These are phyloP conservation scores for Drosophila ananassae DNA, from an alignment of 1,140 invertebrate genomes.

Conservation along the genomic window DNA sequence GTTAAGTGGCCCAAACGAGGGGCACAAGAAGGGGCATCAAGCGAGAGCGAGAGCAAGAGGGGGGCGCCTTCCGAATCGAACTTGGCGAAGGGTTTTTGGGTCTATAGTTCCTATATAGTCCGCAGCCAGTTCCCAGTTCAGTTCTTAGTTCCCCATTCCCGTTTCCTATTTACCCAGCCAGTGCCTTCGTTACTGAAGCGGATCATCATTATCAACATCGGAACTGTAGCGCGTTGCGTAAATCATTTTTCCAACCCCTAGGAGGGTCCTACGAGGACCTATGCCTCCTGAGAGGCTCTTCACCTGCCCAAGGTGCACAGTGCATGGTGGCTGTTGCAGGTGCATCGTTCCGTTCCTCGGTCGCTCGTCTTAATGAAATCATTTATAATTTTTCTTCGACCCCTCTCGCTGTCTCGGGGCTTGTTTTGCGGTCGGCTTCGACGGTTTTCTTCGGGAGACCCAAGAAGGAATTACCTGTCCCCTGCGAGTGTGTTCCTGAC, in stretches of 20 bases:
- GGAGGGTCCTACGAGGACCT: not conserved
- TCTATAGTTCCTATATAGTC: too few species aligned
- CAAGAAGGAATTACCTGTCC: not conserved
- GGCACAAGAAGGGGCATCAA: not conserved
- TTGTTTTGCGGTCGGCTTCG: slow-evolving; percentile 22
- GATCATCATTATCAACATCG: slow-evolving; percentile 44
- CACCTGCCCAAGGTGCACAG: slow-evolving; percentile 50
- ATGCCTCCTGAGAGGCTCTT: not conserved
- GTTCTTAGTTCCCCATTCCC: not conserved
- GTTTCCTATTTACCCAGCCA: slow-evolving; percentile 10
- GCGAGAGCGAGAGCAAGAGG: not conserved
- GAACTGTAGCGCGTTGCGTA: slow-evolving; percentile 57
- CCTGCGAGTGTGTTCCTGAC: slow-evolving; percentile 32
- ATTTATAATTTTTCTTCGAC: slow-evolving; percentile 71
- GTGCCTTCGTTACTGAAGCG: slow-evolving; percentile 35
- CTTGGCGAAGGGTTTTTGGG: slow-evolving; percentile 48
- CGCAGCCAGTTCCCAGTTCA: not conserved
- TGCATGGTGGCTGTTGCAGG: slow-evolving; percentile 29
- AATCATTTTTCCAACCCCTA: slow-evolving; percentile 80
- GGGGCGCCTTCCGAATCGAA: slow-evolving; percentile 39
- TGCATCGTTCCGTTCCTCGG: slow-evolving; percentile 33
- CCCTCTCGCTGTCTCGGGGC: slow-evolving; percentile 4
- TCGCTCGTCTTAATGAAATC: slow-evolving; percentile 62
- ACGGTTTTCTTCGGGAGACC: slow-evolving; percentile 3
- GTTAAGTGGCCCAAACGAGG: slow-evolving; percentile 78